phyloP scores from a whole-genome alignment of 1,140 invertebrate species.

The Portunus trituberculatus region DNA sequence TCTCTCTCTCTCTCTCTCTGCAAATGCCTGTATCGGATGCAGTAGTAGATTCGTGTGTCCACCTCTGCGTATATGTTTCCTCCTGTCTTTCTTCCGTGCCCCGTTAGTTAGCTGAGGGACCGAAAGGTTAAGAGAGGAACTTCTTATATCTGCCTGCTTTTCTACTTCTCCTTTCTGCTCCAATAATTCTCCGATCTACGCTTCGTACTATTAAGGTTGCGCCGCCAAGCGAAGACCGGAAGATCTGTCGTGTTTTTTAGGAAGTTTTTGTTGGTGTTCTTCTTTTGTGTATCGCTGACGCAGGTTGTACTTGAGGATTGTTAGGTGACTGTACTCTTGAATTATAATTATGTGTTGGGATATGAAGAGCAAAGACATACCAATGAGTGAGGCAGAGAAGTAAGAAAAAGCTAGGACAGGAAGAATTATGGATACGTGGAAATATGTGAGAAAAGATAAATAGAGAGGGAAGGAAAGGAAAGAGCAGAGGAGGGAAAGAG shows the following conservation, averaged over 20 bases:
- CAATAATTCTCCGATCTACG: neutral
- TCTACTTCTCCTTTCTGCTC: neutral
- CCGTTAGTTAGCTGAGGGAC: neutral
- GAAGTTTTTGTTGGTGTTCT: neutral
- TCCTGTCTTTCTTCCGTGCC: too few relatives aligned
- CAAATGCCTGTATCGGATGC: too few relatives aligned
- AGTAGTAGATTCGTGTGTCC: too few relatives aligned
- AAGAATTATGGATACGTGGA: too few relatives aligned
- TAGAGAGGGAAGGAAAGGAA: too few relatives aligned
- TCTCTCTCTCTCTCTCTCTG: too few relatives aligned
- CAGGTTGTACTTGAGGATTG: neutral
- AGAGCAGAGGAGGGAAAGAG: too few relatives aligned
- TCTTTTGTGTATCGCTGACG: neutral
- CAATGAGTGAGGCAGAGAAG: too few relatives aligned
- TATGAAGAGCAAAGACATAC: neutral
- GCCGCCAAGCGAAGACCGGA: neutral
- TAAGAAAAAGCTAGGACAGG: too few relatives aligned
- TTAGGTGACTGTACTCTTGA: neutral
- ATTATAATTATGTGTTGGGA: neutral
- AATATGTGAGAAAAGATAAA: too few relatives aligned
- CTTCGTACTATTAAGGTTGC: neutral
- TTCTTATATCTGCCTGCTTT: neutral
- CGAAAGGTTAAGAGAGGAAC: neutral
- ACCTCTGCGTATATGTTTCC: neutral
- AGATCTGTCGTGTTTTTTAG: neutral